Evolutionary conservation across 2,797 vertebrate genomes (phyloP), one percentile per base, ranked within the genome.

Genomic region (Silurus aristotelis): DNA sequence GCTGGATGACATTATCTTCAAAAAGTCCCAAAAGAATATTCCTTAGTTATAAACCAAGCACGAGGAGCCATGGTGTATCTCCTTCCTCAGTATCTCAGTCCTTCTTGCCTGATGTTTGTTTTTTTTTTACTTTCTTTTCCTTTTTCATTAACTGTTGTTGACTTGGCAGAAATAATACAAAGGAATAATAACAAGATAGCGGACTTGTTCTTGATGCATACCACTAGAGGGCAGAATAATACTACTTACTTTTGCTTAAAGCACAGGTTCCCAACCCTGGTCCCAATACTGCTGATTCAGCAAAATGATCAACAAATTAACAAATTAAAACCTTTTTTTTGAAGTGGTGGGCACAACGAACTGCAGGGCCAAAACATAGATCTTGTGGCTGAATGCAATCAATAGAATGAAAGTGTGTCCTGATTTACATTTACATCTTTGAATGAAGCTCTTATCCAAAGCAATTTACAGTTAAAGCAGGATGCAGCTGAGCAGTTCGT

Each of bases 191-290:
- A 5, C 38, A 7, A 52, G 48, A 19, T 55, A 15, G 5, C 72
- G 52, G 52, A 75, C 17, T n/a, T 52, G 20, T n/a, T 73, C 5
- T 25, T 25, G 22, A 12, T 73, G 2, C 31, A 20, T 25, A 25
- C 55, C 73, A 76, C 55, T 76, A 76, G 73, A 76, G 25, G 73
- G 73, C 73, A 58, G 15, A 58, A 58, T 58, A 76, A 58, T 31
- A 31, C 73, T 12, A 58, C 73, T 12, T 58, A 76, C 15, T 20
- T 76, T 25, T 12, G 71, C 22, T 58, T 27, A 31, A 8, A 58
- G 25, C 72, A 27, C 48, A 27, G n/a, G 52, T 27, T 75, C 14
- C 13, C 48, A 56, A 19, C 52, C 4, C 46, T 75, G 48, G 6
- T 7, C 13, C 46, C 20, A 43, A 17, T 43, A 13, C 10, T 1